phyloP scores from a whole-genome alignment of 2,797 vertebrate genomes.

The Clarias laeviceps region DNA sequence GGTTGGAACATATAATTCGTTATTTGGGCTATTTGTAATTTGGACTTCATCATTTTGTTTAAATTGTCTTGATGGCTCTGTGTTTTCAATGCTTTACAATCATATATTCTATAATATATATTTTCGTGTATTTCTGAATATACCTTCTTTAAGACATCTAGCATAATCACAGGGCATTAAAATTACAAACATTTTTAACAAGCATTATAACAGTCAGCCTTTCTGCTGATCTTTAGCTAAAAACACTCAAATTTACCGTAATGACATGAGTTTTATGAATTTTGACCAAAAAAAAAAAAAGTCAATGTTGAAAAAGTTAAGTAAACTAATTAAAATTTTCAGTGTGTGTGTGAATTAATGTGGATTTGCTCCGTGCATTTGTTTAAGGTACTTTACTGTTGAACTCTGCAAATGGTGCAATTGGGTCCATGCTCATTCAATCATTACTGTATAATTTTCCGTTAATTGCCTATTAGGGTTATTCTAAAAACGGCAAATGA shows the following conservation, averaged over 20 bases:
- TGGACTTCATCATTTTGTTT: not conserved
- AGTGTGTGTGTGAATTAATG: not conserved
- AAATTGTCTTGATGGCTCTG: not conserved
- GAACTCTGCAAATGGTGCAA: constrained; percentile 20
- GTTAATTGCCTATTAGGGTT: constrained; percentile 15
- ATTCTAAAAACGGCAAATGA: constrained; percentile 14
- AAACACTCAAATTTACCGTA: not conserved
- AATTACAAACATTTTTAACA: not conserved
- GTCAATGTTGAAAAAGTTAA: not conserved
- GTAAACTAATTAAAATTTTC: not conserved
- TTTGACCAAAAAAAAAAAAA: not conserved
- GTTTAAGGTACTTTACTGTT: not conserved
- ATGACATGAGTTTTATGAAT: not conserved
- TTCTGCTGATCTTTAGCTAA: not conserved
- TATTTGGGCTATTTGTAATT: no score
- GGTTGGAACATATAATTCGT: not conserved
- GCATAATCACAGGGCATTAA: not conserved
- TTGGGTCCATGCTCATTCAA: constrained; percentile 10
- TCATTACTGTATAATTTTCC: constrained; percentile 20
- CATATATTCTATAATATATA: not conserved
- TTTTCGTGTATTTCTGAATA: not conserved
- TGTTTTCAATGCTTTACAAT: not conserved
- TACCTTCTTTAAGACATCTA: not conserved
- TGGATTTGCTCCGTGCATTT: constrained; percentile 6
- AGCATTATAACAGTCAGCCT: not conserved